Conservation (phyloP, 2,797 vertebrate genomes). For the Australoheros facetus region DNA sequence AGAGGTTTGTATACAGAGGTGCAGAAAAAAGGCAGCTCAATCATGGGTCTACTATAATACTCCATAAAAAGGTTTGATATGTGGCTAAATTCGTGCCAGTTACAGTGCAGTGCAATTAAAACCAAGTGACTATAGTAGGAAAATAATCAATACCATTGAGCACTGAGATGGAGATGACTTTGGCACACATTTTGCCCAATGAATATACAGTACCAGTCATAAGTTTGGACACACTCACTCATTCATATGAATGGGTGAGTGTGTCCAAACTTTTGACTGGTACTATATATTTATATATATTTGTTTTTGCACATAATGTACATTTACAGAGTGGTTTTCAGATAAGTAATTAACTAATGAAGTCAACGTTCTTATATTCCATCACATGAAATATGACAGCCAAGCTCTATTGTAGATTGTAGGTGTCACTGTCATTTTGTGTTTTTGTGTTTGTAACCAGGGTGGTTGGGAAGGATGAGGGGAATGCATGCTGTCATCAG, state of each 20-base stretch:
- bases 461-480: conserved; percentile 49
- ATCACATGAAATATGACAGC: conserved; percentile 29
- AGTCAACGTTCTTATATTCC: not conserved
- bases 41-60: not conserved
- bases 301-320: not conserved
- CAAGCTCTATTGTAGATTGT: conserved; percentile 5
- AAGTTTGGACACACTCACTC: no score
- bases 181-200: not conserved
- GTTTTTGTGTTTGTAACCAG: conserved; percentile 56
- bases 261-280: no score
- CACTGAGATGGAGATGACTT: not conserved
- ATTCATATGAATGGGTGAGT: no score
- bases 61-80: not conserved
- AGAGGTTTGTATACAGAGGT: not conserved
- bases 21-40: not conserved
- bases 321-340: not conserved
- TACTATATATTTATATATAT: no score
- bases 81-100: not conserved
- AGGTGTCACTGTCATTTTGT: conserved; percentile 46
- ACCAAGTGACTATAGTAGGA: not conserved
- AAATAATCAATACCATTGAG: not conserved
- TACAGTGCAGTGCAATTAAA: not conserved
- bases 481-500: conserved; percentile 85
- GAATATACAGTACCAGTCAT: no score
- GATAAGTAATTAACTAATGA: not conserved